phyloP scores from a whole-genome alignment of 2,113 vertebrate genomes.

The Marmota flaviventris region DNA sequence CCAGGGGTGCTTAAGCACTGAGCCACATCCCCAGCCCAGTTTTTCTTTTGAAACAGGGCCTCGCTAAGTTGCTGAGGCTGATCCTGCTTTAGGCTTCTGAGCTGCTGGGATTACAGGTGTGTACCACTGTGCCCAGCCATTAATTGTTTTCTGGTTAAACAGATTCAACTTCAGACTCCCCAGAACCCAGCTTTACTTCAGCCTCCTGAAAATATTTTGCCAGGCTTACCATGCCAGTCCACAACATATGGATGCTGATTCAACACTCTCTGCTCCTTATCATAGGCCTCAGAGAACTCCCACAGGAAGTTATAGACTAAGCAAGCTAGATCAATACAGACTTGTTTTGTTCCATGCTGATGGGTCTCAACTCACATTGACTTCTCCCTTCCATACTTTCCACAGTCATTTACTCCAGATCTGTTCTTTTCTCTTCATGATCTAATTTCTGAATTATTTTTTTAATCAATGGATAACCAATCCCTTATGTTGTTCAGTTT shows the following conservation, averaged over 20 bases:
- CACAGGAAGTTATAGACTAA: not conserved
- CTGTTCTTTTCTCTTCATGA: not conserved
- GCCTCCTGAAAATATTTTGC: not conserved
- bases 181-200: not conserved
- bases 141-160: not conserved
- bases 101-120: no score
- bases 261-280: slow-evolving; percentile 38
- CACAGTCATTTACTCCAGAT: not conserved
- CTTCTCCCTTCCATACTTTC: slow-evolving; percentile 31
- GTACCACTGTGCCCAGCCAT: no score
- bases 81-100: no score
- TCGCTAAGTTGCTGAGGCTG: no score
- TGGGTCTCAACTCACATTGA: not conserved
- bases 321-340: not conserved
- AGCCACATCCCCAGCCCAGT: no score
- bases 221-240: not conserved
- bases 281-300: not conserved
- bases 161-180: not conserved
- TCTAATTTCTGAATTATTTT: slow-evolving; percentile 56
- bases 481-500: not conserved
- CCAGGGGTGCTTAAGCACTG: no score
- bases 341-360: not conserved
- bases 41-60: no score
- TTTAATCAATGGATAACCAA: not conserved
- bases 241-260: not conserved